Conservation (phyloP, 2,888 invertebrate species). For the Syrista parreyssii region DNA sequence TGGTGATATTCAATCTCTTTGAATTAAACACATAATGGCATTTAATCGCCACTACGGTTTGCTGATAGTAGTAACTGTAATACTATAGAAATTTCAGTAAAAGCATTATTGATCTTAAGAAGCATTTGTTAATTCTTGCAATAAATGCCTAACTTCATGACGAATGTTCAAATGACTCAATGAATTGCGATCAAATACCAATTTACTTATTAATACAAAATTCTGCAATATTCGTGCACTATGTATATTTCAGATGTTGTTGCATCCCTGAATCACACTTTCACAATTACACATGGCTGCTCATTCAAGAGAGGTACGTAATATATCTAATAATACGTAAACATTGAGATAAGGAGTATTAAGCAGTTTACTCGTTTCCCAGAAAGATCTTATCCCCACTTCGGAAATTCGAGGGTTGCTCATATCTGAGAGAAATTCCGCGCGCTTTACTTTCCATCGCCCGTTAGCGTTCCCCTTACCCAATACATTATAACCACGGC, state of each 20-base stretch:
- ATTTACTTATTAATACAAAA: background rate
- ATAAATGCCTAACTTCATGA: background rate
- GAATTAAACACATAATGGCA: background rate
- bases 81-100: background rate
- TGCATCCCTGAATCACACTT: background rate
- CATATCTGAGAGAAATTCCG: background rate
- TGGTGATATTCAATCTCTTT: background rate
- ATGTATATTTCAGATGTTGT: background rate
- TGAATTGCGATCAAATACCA: background rate
- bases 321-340: background rate
- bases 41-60: background rate
- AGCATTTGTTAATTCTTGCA: background rate
- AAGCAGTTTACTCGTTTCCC: background rate
- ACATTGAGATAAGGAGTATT: background rate
- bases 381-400: background rate
- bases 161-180: too few species aligned
- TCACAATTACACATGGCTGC: background rate
- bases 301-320: background rate
- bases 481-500: background rate
- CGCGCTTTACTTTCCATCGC: background rate
- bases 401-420: background rate
- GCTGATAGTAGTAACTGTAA: background rate
- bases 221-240: background rate
- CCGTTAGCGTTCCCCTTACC: background rate
- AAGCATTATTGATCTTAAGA: background rate